phyloP scores from a whole-genome alignment of 1,140 invertebrate genomes.

The Drosophila pandora region DNA sequence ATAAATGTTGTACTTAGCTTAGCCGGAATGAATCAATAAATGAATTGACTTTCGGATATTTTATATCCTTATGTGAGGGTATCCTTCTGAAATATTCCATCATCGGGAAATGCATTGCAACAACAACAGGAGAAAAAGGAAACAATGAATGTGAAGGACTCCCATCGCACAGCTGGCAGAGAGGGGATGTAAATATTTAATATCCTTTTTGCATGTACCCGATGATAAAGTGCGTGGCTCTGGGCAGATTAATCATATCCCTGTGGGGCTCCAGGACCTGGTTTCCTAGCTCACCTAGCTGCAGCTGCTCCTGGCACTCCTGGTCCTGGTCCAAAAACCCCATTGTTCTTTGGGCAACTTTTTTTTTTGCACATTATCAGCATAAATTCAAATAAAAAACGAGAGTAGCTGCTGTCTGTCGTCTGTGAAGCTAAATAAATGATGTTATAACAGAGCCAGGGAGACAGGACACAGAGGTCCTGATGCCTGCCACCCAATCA shows the following conservation, averaged over 20 bases:
- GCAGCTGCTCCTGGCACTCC: slow-evolving; percentile 3
- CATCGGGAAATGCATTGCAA: slow-evolving; percentile 45
- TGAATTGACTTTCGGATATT: slow-evolving; percentile 45
- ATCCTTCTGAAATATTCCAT: slow-evolving; percentile 67
- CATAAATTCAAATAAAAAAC: slow-evolving; percentile 80
- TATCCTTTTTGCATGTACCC: slow-evolving; percentile 55
- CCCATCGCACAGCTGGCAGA: slow-evolving; percentile 35
- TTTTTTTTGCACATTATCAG: slow-evolving; percentile 69
- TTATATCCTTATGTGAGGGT: slow-evolving; percentile 55
- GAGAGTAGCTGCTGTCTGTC: slow-evolving; percentile 53
- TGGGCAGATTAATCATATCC: slow-evolving; percentile 75
- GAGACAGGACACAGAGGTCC: slow-evolving; percentile 64
- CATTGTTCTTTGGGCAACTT: slow-evolving; percentile 47
- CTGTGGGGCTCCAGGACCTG: slow-evolving; percentile 16
- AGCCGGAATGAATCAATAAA: slow-evolving; percentile 30
- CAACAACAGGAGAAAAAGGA: slow-evolving; percentile 12
- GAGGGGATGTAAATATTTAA: slow-evolving; percentile 72
- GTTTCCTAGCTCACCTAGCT: slow-evolving; percentile 31
- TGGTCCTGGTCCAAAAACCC: slow-evolving; percentile 9
- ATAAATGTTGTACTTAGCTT: slow-evolving; percentile 14
- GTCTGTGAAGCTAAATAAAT: slow-evolving; percentile 74
- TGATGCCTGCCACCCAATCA: slow-evolving; percentile 51
- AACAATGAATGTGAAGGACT: slow-evolving; percentile 7
- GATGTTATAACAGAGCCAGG: slow-evolving; percentile 75
- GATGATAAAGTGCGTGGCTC: slow-evolving; percentile 73